Evolutionary conservation across 2,797 vertebrate genomes (phyloP), one percentile per base, ranked within the genome.

Genomic region (Staurois parvus): DNA sequence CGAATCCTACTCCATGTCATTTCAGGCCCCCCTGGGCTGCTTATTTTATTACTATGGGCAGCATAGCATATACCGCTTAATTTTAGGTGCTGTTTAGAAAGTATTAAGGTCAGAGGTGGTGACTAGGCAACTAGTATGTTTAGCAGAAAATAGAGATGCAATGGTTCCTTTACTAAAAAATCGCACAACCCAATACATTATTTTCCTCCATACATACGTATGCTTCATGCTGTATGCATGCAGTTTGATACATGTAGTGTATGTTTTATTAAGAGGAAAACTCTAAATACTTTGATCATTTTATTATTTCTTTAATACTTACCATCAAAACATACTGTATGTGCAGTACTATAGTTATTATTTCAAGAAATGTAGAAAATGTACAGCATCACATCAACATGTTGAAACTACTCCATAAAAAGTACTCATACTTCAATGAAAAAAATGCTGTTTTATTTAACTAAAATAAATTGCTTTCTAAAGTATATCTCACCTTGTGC

Each of bases 371-470:
- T 37, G n/a, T 30, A 81, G 34, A 24, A 68, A 76, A 79, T n/a
- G 29, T 67, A 28, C 30, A 72, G 26, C 32, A 34, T 42, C 66
- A 26, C 29, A 66, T 74, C 32, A 69, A 59, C 37, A 30, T 40
- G 73, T 42, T 68, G 67, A 73, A 67, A 40, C 78, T 52, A 72
- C 79, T 77, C 84, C 15, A 86, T 75, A 64, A 82, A 77, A n/a
- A 72, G 67, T 70, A 73, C 56, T 86, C 78, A 37, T 52, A 64
- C 40, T 82, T 83, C 77, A 86, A 86, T 86, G 73, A 73, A 86
- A 86, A n/a, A 80, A 59, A 45, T 45, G 17, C 68, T 72, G 10
- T 76, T 86, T 70, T 78, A 69, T 52, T 72, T 78, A 83, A 86
- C 74, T 37, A 52, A 72, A 83, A 78, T 86, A 78, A 82, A 86